Evolutionary conservation across 2,797 vertebrate genomes (phyloP), one percentile per base, ranked within the genome.

Genomic region (Coendou prehensilis): DNA sequence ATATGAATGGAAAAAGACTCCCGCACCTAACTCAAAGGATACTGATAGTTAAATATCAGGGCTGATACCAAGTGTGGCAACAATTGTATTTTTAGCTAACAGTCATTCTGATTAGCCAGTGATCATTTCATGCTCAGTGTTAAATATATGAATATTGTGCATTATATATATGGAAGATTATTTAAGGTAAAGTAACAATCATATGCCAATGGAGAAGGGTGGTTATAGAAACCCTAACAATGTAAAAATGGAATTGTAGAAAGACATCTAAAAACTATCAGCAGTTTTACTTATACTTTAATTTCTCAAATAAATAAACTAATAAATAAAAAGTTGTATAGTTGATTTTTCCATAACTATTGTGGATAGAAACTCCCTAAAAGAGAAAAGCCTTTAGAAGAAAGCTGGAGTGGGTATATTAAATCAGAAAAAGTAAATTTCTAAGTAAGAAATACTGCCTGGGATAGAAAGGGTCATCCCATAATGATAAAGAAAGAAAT

Each of bases 371-470:
- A 89, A 89, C 23, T 89, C 54, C 41, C 59, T 81, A 92, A 89
- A 86, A 69, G 52, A 94, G 11, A 84, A 80, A 63, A 86, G 2
- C 13, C 67, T 89, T 83, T 50, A 56, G 93, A 87, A 82, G 45
- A 91, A 94, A 83, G 30, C 2, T 71, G 22, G 23, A 85, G 69
- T 89, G 9, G 17, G 61, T 69, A 82, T 30, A 52, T 64, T 89
- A 82, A 75, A 69, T 80, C 11, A 96, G 23, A 95, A 92, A 95
- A 94, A 89, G 37, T 86, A 87, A 94, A 95, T 41, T 71, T 71
- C 9, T 23, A 73, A 73, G 69, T 9, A 23, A 45, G 37, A 37
- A 89, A 57, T 80, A 94, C 87, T 67, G 71, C 33, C 47, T n/a
- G 37, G 30, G 41, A 82, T 73, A 85, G 95, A 87, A 37, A 95